These are phyloP conservation scores for Synanceia verrucosa DNA, from an alignment of 2,797 vertebrate species.

Conservation along the genomic window DNA sequence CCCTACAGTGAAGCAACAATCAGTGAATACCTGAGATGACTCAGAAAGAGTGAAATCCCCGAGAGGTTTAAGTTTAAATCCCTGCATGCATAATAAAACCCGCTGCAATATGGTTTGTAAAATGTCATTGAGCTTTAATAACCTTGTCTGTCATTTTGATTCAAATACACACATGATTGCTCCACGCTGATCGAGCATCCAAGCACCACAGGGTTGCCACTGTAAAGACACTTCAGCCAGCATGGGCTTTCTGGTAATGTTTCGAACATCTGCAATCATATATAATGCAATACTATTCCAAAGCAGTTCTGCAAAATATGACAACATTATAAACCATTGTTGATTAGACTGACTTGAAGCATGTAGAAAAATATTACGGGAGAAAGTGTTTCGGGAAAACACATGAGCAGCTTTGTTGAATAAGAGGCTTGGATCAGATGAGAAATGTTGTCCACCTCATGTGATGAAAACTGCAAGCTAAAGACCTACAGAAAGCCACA, in stretches of 20 bases:
- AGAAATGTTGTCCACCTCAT: neutral
- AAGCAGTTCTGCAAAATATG: neutral
- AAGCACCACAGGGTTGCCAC: constrained; percentile 43
- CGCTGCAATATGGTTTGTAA: constrained; percentile 66
- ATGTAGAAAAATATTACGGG: neutral
- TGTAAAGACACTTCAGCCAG: constrained; percentile 52
- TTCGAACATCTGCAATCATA: neutral
- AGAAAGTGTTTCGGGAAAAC: neutral
- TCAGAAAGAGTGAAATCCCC: constrained; percentile 56
- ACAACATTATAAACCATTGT: neutral
- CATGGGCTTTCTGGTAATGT: constrained; percentile 38
- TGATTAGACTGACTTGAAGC: neutral
- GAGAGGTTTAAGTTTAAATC: constrained; percentile 61
- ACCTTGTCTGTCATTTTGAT: constrained; percentile 79
- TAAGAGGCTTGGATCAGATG: neutral
- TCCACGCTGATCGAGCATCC: constrained; percentile 61
- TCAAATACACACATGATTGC: constrained; percentile 77
- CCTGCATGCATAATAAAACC: constrained; percentile 61
- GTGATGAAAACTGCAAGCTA: neutral
- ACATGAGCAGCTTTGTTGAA: neutral
- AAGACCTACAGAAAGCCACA: neutral
- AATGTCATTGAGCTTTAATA: constrained; percentile 82
- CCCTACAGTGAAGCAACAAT: neutral
- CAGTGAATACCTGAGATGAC: constrained; percentile 19
- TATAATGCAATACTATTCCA: neutral